These are phyloP conservation scores for Helicoverpa armigera DNA, from an alignment of 1,140 invertebrate species.

Conservation along the genomic window DNA sequence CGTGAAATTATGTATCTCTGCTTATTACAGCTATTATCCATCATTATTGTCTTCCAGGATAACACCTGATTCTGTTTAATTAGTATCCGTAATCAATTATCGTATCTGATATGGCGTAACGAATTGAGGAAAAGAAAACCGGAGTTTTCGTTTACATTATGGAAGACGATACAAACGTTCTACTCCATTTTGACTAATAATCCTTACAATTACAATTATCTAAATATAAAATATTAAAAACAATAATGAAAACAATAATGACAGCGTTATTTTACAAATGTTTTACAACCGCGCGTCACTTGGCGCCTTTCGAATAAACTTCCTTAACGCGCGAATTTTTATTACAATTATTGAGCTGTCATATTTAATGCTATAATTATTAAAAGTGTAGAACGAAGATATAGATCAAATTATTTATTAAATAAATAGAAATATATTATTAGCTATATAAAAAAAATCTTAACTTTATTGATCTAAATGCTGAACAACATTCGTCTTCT, in stretches of 20 bases:
- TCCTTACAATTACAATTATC: constrained; percentile 42
- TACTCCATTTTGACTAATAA: constrained; percentile 61
- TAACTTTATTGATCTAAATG: constrained; percentile 7
- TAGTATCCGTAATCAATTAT: constrained; percentile 58
- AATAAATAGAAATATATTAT: neutral
- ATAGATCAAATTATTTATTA: constrained; percentile 8
- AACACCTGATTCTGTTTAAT: constrained; percentile 73
- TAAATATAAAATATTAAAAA: constrained; percentile 36
- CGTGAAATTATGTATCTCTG: constrained; percentile 81
- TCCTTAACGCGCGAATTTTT: constrained; percentile 15
- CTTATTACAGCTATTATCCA: constrained; percentile 82
- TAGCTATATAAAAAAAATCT: neutral
- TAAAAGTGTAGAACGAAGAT: neutral
- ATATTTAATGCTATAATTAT: constrained; percentile 33
- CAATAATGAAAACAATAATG: constrained; percentile 35
- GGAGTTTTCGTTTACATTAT: constrained; percentile 76
- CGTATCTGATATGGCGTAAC: constrained; percentile 61
- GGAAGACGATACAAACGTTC: constrained; percentile 83
- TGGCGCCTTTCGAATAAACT: constrained; percentile 9
- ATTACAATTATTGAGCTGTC: constrained; percentile 19
- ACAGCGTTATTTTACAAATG: constrained; percentile 33
- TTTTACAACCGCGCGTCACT: neutral
- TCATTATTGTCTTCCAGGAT: constrained; percentile 86
- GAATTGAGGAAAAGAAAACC: constrained; percentile 70
- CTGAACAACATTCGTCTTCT: neutral